Percentiles rank a stretch among this genome's conserved stretches.
These are phyloP conservation scores for Limnephilus marmoratus DNA, from an alignment of 2,888 invertebrate genomes.

Conservation along the genomic window DNA sequence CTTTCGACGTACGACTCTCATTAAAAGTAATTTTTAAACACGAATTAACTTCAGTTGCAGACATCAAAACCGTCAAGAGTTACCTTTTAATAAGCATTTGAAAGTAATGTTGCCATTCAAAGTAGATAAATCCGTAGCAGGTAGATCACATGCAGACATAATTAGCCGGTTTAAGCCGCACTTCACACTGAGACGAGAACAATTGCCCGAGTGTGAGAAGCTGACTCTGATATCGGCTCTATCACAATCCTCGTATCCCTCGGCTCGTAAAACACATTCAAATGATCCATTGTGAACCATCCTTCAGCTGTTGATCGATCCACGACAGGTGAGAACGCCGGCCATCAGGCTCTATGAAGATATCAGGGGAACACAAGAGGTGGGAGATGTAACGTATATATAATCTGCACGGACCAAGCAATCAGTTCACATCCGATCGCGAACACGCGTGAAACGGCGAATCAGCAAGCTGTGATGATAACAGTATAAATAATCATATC, in stretches of 20 bases:
- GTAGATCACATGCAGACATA: constrained; percentile 41
- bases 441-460: constrained; percentile 23
- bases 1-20: not conserved
- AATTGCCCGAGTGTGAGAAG: constrained; percentile 50
- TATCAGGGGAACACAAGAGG: constrained; percentile 33
- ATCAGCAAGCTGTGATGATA: not conserved
- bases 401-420: not conserved
- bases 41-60: not conserved
- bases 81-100: not conserved
- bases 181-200: constrained; percentile 9
- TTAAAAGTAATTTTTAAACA: not conserved
- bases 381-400: constrained; percentile 39
- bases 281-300: constrained; percentile 48
- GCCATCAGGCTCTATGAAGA: constrained; percentile 10
- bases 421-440: constrained; percentile 36
- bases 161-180: constrained; percentile 27
- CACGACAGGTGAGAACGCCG: constrained; percentile 27
- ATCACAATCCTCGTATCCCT: constrained; percentile 39
- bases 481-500: not conserved
- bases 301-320: constrained; percentile 34
- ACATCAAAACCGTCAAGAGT: not conserved
- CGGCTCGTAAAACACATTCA: constrained; percentile 41
- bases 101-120: constrained; percentile 27
- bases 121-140: constrained; percentile 14
- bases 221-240: not conserved